Evolutionary conservation across 2,113 vertebrate species (phyloP).

Genomic region (Polypterus bichir): DNA sequence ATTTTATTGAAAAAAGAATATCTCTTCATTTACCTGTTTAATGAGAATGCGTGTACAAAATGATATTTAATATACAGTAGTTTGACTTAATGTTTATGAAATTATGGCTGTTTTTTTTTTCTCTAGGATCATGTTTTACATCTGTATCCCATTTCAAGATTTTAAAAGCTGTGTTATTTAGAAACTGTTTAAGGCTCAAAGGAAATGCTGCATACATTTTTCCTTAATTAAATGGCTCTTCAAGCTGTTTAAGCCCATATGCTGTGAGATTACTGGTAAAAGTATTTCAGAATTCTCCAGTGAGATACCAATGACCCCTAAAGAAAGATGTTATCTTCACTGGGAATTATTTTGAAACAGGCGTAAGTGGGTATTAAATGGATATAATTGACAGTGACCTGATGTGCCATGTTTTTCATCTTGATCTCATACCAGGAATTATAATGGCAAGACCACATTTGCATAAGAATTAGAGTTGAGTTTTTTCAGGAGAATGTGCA

Average conservation of each 20-base stretch:
- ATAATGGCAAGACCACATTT: conserved; percentile 36
- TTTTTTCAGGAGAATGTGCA: neutral
- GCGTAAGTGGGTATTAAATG: conserved; percentile 72
- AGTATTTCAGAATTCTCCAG: conserved; percentile 49
- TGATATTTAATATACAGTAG: no score
- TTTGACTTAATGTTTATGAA: neutral
- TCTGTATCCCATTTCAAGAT: conserved; percentile 14
- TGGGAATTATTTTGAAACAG: conserved; percentile 29
- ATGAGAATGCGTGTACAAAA: no score
- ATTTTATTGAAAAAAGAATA: no score
- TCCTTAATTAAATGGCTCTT: conserved; percentile 66
- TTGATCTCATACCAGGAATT: conserved; percentile 26
- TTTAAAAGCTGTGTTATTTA: conserved; percentile 43
- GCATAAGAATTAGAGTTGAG: conserved; percentile 33
- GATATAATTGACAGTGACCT: conserved; percentile 70
- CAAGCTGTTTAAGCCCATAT: conserved; percentile 57
- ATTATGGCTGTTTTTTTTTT: neutral
- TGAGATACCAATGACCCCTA: conserved; percentile 40
- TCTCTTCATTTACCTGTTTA: no score
- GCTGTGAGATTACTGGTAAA: conserved; percentile 65
- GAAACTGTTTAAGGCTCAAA: conserved; percentile 42
- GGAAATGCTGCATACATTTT: conserved; percentile 52
- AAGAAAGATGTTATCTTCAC: conserved; percentile 33
- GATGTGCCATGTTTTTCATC: conserved; percentile 43
- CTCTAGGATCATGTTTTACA: neutral